phyloP scores from a whole-genome alignment of 2,113 vertebrate genomes.

The Salminus brasiliensis region DNA sequence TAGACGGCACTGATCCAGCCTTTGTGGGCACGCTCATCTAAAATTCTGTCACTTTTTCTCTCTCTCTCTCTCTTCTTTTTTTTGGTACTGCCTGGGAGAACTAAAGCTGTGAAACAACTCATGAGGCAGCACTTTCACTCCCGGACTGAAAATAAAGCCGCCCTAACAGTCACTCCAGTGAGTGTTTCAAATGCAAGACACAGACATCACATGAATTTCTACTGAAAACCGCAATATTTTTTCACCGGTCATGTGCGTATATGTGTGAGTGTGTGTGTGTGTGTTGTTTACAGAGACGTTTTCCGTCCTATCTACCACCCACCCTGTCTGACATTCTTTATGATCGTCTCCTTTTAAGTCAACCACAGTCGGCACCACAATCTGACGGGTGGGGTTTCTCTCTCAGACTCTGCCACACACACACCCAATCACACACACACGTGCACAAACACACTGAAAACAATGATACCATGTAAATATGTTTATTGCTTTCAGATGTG shows the following conservation, averaged over 20 bases:
- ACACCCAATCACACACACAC: background rate
- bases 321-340: conserved; percentile 35
- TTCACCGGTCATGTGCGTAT: background rate
- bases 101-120: background rate
- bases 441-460: background rate
- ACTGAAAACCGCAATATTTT: background rate
- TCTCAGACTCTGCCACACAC: conserved; percentile 7
- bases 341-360: conserved; percentile 1
- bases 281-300: conserved; percentile 27
- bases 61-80: background rate
- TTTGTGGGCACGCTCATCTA: conserved; percentile 15
- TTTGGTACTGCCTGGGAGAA: background rate
- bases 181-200: background rate
- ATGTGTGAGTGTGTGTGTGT: background rate
- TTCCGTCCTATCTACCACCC: conserved; percentile 21
- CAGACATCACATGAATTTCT: conserved; percentile 1
- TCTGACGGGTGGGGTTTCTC: conserved; percentile 23
- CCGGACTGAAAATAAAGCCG: background rate
- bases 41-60: conserved; percentile 1
- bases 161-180: background rate
- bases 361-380: conserved; percentile 40
- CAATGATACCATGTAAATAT: background rate
- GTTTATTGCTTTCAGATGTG: background rate
- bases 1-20: conserved; percentile 5
- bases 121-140: conserved; percentile 21